Base-by-base conservation (phyloP, 2,113 vertebrate species). In the Theristicus caerulescens region DNA sequence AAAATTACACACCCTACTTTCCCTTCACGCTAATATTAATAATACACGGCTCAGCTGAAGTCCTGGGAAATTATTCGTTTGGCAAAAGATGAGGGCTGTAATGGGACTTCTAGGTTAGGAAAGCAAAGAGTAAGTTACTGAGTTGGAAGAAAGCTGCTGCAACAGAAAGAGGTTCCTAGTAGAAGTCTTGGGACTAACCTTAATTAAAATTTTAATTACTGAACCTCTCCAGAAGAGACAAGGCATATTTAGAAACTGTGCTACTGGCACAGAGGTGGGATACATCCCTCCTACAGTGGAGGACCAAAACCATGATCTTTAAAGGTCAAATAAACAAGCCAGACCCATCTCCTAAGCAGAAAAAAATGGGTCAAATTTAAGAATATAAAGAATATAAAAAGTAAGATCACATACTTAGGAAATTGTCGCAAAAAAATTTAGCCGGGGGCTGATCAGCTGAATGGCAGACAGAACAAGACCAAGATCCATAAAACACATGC, bases 1-100 rank as follows among this genome's bases (percentile, higher is more conserved):
- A 94, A 94, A 82, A 88, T n/a, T 85, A 91, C 87, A 93, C 71
- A 85, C 51, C 70, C 62, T 86, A 70, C 89, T 94, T 97, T 95
- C 89, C n/a, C 78, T 89, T 85, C 40, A 31, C 0, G 0, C 25
- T 61, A 42, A 65, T 15, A 49, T 29, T 65, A 90, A 59, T 40
- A 93, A 82, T 13, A 26, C 36, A 42, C 0, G 1, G 25, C 61
- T 67, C 59, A 47, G 42, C 31, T 71, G 80, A 74, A 84, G 73
- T 42, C 0, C 0, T 44, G 21, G 51, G 64, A 81, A 71, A 47
- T 71, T 19, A 88, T 36, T 69, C 0, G 4, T 51, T 83, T 31
- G 27, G 54, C 40, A 92, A 31, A 74, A 85, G 52, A 81, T 8
- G 64, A 62, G 20, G 38, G 22, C 85, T 70, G 25, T 1, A 4